Conservation (phyloP, 1,140 invertebrate genomes). For the Eurosta solidaginis region DNA sequence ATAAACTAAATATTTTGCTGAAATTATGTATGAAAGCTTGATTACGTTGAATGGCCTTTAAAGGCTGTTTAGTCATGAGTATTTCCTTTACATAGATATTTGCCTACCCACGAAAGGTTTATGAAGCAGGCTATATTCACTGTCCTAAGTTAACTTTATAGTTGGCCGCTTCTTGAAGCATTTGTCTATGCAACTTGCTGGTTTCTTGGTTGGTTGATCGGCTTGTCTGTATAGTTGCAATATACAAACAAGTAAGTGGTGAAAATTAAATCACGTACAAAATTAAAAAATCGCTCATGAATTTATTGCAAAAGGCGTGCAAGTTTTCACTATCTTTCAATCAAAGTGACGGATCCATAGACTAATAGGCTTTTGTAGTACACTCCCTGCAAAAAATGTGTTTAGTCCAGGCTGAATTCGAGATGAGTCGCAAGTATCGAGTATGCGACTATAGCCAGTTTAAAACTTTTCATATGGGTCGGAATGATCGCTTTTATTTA, state of each 20-base stretch:
- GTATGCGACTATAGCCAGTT: too few relatives aligned
- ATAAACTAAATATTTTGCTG: neutral
- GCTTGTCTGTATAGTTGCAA: neutral
- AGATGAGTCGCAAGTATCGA: too few relatives aligned
- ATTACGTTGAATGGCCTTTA: neutral
- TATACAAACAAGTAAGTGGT: neutral
- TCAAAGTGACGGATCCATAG: neutral
- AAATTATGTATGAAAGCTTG: slow-evolving; percentile 1
- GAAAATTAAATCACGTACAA: slow-evolving; percentile 28
- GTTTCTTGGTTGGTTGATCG: neutral
- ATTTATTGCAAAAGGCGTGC: slow-evolving; percentile 8
- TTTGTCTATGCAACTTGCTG: neutral
- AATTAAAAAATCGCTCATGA: slow-evolving; percentile 25
- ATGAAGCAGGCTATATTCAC: neutral
- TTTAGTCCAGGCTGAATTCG: too few relatives aligned
- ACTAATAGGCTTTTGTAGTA: neutral
- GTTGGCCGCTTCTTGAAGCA: neutral
- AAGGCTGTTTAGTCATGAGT: slow-evolving; percentile 6
- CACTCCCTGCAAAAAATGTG: too few relatives aligned
- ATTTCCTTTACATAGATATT: neutral
- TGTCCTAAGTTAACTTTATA: neutral
- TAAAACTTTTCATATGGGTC: too few relatives aligned
- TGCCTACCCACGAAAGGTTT: neutral
- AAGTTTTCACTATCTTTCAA: slow-evolving; percentile 20
- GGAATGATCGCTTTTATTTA: too few relatives aligned